Evolutionary conservation across 2,113 vertebrate genomes (phyloP), one percentile per base, ranked within the genome.

Genomic region (Bostrychus sinensis): DNA sequence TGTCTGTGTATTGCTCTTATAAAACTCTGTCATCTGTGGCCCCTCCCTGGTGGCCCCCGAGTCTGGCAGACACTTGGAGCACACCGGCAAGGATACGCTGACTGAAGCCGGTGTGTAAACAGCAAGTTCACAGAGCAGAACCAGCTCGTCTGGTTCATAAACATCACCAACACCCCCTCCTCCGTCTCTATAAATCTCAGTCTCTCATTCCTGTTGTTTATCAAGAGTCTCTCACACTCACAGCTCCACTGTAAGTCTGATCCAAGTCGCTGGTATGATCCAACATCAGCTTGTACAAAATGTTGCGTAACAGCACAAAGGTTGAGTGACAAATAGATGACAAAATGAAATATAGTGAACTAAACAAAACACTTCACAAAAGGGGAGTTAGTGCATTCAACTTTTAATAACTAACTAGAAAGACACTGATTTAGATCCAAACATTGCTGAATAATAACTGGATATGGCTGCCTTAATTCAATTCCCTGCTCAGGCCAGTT

Each of bases 81-180:
- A 7, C 38, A 41, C 26, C 20, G 0, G n/a, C 41, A 10, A 39
- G 70, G 19, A 61, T 22, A 32, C 43, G 13, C 11, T 66, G 67
- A 72, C 36, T 79, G 70, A 83, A 63, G 75, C 55, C 64, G 42
- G 37, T 1, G 56, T 77, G 57, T 68, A 69, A 80, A 65, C 48
- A 4, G 1, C 34, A 32, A 57, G 13, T 8, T 16, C 23, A n/a
- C 41, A 57, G 70, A 78, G 68, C 66, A 69, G 66, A 87, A 86
- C 86, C 48, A 41, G 80, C 85, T 81, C 25, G 22, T 77, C 81
- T 25, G 28, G 77, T 66, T 80, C 67, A 48, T 82, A 66, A 79
- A 85, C n/a, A 25, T 70, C 81, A 42, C 69, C 72, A 61, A 56
- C 50, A 25, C 45, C 50, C 59, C 55, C 66, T 54, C 68, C 59